These are phyloP conservation scores for Abrostola tripartita DNA, from an alignment of 2,888 invertebrate species.

Conservation along the genomic window DNA sequence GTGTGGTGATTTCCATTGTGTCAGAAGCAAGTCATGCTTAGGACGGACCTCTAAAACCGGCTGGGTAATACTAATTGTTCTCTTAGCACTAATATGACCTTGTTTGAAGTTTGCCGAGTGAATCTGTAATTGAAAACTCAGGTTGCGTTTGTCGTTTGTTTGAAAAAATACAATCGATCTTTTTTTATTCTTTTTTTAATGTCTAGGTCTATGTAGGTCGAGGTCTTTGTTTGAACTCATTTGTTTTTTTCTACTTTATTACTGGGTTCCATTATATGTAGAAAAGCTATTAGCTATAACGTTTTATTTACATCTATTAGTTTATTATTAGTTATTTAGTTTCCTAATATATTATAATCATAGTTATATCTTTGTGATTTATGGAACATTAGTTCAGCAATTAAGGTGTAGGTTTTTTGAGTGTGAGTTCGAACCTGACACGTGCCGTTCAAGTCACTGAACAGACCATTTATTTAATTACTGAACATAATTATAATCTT, in stretches of 20 bases:
- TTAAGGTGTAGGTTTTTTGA: too few relatives aligned
- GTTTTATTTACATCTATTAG: conserved; percentile 10
- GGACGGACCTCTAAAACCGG: conserved; percentile 73
- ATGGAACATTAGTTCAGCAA: too few relatives aligned
- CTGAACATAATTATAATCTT: too few relatives aligned
- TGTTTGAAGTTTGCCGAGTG: conserved; percentile 45
- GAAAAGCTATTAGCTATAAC: conserved; percentile 14
- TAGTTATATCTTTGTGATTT: too few relatives aligned
- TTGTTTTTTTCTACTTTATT: conserved; percentile 31
- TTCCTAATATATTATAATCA: too few relatives aligned
- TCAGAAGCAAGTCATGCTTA: conserved; percentile 72
- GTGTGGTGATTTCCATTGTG: conserved; percentile 81
- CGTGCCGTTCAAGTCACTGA: too few relatives aligned
- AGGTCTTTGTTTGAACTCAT: conserved; percentile 38
- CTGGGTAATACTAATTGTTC: conserved; percentile 71
- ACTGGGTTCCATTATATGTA: conserved; percentile 17
- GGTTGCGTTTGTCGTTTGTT: conserved; percentile 21
- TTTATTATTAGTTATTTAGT: too few relatives aligned
- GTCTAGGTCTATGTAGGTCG: conserved; percentile 20
- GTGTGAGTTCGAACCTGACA: too few relatives aligned
- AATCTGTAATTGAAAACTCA: conserved; percentile 38
- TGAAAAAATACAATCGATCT: conserved; percentile 17
- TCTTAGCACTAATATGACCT: conserved; percentile 41
- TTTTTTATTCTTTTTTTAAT: conserved; percentile 22
- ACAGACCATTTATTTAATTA: too few relatives aligned